Percentiles rank a stretch among this genome's conserved stretches.
These are phyloP conservation scores for Cheilosia variabilis DNA, from an alignment of 2,888 invertebrate genomes.

Conservation along the genomic window DNA sequence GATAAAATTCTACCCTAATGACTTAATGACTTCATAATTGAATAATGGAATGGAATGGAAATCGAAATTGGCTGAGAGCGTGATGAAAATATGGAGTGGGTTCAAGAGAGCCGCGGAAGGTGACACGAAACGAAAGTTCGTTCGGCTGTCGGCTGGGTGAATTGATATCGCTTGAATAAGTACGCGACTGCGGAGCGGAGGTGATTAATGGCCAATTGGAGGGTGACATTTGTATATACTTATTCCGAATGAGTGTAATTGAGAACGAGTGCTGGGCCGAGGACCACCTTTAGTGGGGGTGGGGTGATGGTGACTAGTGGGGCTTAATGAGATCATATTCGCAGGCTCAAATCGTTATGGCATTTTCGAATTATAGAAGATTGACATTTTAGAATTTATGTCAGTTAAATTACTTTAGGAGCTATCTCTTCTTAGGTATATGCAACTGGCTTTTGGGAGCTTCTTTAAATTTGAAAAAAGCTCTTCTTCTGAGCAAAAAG, in stretches of 20 bases:
- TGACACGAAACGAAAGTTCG: constrained; percentile 40
- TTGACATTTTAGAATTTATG: no score
- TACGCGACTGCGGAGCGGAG: constrained; percentile 49
- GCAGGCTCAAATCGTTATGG: no score
- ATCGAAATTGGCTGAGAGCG: constrained; percentile 73
- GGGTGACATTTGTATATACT: constrained; percentile 59
- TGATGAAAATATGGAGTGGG: constrained; percentile 52
- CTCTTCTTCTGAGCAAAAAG: no score
- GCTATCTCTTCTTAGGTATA: no score
- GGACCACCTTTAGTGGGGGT: no score
- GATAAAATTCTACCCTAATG: constrained; percentile 76
- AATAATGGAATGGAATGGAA: constrained; percentile 75
- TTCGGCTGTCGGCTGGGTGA: background rate
- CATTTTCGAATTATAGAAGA: no score
- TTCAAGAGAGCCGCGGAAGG: constrained; percentile 4
- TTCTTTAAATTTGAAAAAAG: no score
- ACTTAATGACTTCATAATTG: constrained; percentile 76
- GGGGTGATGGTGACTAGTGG: no score
- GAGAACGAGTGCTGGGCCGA: background rate
- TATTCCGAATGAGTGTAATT: constrained; percentile 60
- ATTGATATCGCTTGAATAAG: constrained; percentile 22
- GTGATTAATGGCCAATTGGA: constrained; percentile 69
- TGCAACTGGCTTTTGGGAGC: no score
- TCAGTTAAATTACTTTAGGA: no score
- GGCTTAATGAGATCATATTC: no score